phyloP scores from a whole-genome alignment of 2,113 vertebrate genomes.

The human (Homo sapiens) region DNA sequence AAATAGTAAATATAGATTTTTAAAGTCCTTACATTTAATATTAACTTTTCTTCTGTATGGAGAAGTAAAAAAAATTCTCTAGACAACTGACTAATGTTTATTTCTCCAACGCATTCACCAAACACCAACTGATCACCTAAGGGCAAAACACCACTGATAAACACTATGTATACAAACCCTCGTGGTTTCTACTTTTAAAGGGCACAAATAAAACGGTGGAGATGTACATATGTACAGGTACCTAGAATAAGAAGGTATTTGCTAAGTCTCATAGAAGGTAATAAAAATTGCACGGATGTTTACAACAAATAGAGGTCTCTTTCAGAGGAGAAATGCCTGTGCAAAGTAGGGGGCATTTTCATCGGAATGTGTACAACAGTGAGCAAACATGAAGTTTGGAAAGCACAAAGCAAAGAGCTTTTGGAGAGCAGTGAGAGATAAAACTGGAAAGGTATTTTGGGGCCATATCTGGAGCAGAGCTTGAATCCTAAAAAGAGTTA shows the following conservation, averaged over 20 bases:
- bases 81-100: neutral
- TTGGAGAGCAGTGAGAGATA: neutral
- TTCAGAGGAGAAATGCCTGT: neutral
- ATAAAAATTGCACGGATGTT: neutral
- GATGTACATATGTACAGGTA: neutral
- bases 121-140: neutral
- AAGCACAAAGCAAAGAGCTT: slow-evolving; percentile 28
- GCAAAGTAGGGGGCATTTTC: slow-evolving; percentile 27
- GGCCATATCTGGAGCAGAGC: slow-evolving; percentile 51
- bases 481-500: slow-evolving; percentile 73
- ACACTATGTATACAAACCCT: neutral
- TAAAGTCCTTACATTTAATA: neutral
- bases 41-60: neutral
- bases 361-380: neutral
- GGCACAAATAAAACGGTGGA: neutral
- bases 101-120: neutral
- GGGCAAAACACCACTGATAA: neutral
- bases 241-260: neutral
- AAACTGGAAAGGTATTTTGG: slow-evolving; percentile 68
- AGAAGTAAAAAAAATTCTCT: neutral
- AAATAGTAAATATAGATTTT: slow-evolving; percentile 15
- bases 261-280: neutral
- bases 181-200: neutral
- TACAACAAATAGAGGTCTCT: slow-evolving; percentile 29
- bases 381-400: neutral